Evolutionary conservation across 2,797 vertebrate genomes (phyloP).

Genomic region (Poliocrania exsul): DNA sequence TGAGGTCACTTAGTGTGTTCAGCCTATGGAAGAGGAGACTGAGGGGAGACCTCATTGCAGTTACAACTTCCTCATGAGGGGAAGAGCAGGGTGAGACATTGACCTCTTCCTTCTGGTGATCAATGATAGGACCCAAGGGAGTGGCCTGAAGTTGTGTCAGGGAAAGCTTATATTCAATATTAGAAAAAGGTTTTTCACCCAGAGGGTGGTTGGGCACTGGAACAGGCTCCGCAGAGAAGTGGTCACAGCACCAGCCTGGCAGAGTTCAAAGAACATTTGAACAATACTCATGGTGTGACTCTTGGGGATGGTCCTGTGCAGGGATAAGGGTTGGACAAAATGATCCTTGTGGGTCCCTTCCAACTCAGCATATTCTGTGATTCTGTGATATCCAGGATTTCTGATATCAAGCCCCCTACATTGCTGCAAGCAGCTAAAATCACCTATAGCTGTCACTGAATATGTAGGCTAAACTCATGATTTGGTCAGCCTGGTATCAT

Average conservation of each 20-base stretch:
- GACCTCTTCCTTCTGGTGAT: background rate
- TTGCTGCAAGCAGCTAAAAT: background rate
- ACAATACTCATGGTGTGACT: background rate
- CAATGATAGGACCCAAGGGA: no score
- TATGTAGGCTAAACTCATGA: background rate
- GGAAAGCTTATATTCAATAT: no score
- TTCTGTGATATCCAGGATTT: background rate
- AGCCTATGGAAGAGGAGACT: background rate
- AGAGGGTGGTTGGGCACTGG: no score
- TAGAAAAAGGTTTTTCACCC: no score
- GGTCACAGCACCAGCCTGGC: background rate
- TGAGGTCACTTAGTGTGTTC: background rate
- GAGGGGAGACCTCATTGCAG: background rate
- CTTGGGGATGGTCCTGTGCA: background rate
- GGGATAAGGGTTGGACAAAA: background rate
- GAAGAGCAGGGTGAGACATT: background rate
- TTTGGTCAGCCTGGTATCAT: background rate
- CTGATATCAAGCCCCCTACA: background rate
- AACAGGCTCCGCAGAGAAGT: background rate
- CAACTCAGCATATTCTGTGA: background rate
- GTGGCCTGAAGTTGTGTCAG: no score
- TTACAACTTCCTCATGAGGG: background rate
- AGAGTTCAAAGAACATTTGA: background rate
- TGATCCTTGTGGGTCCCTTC: background rate
- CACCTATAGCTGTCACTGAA: background rate